Evolutionary conservation across 2,797 vertebrate genomes (phyloP), one percentile per base, ranked within the genome.

Genomic region (Hemibagrus guttatus): DNA sequence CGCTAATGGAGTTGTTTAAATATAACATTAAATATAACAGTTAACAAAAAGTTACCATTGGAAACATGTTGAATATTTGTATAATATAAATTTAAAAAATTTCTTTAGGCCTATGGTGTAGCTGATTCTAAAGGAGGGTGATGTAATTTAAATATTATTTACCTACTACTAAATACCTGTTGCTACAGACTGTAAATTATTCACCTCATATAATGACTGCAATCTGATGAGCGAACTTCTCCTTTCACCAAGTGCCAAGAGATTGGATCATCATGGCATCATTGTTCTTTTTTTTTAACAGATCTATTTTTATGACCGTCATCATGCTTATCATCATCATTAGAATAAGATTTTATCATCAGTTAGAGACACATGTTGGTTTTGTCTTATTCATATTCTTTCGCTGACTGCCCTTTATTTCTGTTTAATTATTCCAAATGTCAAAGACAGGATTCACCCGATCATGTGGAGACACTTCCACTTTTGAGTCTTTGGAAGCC

Each of bases 391-490:
- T 69, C 28, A 61, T 23, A 39, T 59, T 68, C 28, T 66, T 71
- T 52, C 64, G 49, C 39, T 49, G 17, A 39, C 61, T 76, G 80
- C 61, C 39, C 71, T 83, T 85, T 81, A 61, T 78, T 85, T 85
- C 52, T 82, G 63, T 16, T 83, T 85, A 88, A 90, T 90, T 84
- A 88, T 85, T 81, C 68, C 86, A 92, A 92, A 92, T 92, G 88
- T 87, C 90, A 92, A 86, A 87, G 52, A 84, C 86, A 86, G 90
- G 87, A 87, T 89, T 90, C 63, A 85, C 68, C 84, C 63, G 80
- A 68, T 71, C 88, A 89, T 35, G 86, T 79, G 83, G 89, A 83
- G 82, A 76, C 78, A 75, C 88, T 89, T 91, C 91, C 86, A 75
- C 71, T 90, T 88, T 85, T 26, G 56, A 88, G 79, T 89, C 88